Percentiles rank a stretch among this genome's conserved stretches.
phyloP scores from a whole-genome alignment of 2,113 vertebrate species.

The Hydrochoerus hydrochaeris region DNA sequence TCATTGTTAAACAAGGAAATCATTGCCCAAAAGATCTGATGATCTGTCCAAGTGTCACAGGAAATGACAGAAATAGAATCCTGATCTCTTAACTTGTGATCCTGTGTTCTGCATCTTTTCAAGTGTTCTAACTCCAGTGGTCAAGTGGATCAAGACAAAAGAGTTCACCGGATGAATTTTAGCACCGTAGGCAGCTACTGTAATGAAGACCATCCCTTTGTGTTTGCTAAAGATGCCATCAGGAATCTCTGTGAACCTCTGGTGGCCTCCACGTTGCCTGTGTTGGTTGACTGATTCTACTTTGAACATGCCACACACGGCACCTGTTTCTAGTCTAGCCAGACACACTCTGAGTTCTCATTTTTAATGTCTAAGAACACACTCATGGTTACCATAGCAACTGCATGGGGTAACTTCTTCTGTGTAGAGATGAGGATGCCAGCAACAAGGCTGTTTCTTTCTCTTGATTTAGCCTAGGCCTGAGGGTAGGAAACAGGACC shows the following conservation, averaged over 20 bases:
- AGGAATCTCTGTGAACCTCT: neutral
- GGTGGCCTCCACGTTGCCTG: neutral
- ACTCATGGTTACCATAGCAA: slow-evolving; percentile 69
- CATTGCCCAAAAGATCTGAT: neutral
- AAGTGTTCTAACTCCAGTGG: neutral
- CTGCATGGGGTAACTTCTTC: slow-evolving; percentile 37
- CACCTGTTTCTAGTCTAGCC: slow-evolving; percentile 40
- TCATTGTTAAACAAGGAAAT: slow-evolving; percentile 29
- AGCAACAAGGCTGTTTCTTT: slow-evolving; percentile 42
- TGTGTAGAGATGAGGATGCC: neutral
- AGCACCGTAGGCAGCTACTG: neutral
- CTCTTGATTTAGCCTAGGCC: slow-evolving; percentile 44
- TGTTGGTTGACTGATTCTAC: neutral
- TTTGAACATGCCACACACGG: neutral
- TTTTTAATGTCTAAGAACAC: slow-evolving; percentile 59
- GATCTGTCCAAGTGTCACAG: neutral
- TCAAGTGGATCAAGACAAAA: neutral
- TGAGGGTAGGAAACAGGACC: neutral
- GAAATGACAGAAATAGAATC: neutral
- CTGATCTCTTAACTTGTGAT: neutral
- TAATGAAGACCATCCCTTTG: neutral
- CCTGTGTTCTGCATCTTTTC: neutral
- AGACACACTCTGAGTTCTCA: slow-evolving; percentile 37
- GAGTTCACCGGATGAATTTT: neutral
- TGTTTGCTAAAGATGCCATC: neutral